Conservation (phyloP, 2,888 invertebrate species). For the Uropetala carovei region DNA sequence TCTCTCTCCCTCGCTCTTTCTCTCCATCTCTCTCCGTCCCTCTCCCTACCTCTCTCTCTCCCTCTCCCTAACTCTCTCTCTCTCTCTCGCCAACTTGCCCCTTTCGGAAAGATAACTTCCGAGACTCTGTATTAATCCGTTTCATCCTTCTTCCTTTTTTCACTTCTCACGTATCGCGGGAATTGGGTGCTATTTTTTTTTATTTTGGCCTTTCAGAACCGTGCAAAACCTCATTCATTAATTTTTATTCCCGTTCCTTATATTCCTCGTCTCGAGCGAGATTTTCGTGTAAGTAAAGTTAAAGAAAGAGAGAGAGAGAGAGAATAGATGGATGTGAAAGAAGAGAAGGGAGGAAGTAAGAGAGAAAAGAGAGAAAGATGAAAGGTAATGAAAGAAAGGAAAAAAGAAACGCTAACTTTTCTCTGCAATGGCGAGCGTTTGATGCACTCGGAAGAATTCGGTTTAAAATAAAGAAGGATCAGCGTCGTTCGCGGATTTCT, state of each 20-base stretch:
- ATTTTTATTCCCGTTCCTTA: conserved; percentile 63
- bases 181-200: neutral
- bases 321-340: neutral
- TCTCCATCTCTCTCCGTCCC: neutral
- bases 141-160: neutral
- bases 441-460: neutral
- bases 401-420: neutral
- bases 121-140: conserved; percentile 14
- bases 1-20: neutral
- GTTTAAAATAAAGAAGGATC: neutral
- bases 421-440: neutral
- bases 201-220: neutral
- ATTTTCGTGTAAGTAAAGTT: neutral
- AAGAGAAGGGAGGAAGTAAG: no score
- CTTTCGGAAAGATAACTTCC: neutral
- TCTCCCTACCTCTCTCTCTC: neutral
- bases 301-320: neutral
- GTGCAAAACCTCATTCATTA: conserved; percentile 68
- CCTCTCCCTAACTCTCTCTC: neutral
- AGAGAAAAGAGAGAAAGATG: neutral
- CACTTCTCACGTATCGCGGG: neutral
- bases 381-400: neutral
- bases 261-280: conserved; percentile 38
- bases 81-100: neutral
- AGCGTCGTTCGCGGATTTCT: neutral